Percentiles rank a stretch among this genome's conserved stretches.
phyloP scores from a whole-genome alignment of 1,140 invertebrate genomes.

The Bombus superbus region DNA sequence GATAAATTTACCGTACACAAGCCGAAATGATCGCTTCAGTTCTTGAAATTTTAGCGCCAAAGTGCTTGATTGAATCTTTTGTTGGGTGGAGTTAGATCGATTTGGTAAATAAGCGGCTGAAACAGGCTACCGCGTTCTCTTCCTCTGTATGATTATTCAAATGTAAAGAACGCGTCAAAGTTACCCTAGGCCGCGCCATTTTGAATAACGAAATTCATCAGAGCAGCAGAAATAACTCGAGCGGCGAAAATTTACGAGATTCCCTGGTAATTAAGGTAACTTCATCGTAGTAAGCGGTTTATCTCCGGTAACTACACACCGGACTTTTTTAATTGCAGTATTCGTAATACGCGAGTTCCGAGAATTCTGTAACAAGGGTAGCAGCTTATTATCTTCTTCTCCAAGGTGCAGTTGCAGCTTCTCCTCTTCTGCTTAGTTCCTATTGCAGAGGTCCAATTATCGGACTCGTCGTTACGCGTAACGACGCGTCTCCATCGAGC shows the following conservation, averaged over 20 bases:
- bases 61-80: no score
- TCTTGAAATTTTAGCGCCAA: no score
- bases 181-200: background rate
- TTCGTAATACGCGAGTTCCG: background rate
- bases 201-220: background rate
- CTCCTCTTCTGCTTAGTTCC: background rate
- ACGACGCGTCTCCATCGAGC: background rate
- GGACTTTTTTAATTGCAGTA: background rate
- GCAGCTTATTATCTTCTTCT: background rate
- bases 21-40: no score
- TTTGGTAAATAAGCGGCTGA: no score
- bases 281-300: constrained; percentile 4
- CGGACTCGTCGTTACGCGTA: background rate
- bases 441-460: background rate
- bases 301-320: background rate
- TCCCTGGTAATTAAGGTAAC: background rate
- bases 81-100: no score
- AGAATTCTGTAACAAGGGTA: no score
- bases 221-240: background rate
- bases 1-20: background rate
- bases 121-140: background rate
- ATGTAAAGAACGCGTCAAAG: background rate
- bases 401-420: background rate
- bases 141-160: background rate
- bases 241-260: background rate